A percentile compares a stretch with the other conserved stretches of the same genome.
Conservation (phyloP, 2,888 invertebrate genomes). For the Leptogaster cylindrica region DNA sequence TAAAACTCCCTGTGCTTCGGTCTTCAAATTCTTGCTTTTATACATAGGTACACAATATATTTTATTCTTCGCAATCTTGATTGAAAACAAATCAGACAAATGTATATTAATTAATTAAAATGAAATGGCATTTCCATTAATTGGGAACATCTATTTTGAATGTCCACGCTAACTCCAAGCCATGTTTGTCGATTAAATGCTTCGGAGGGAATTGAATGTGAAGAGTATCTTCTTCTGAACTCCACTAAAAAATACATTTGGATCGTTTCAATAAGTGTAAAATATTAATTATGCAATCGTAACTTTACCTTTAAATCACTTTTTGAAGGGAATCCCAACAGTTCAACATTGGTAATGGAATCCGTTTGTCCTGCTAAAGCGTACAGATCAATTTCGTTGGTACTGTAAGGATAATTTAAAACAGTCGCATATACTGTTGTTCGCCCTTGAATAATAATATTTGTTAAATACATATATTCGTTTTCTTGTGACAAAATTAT, state of each 20-base stretch:
- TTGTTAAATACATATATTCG: no score
- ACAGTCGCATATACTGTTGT: constrained; percentile 70
- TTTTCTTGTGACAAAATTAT: neutral
- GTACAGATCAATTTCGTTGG: constrained; percentile 63
- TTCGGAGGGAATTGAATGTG: constrained; percentile 58
- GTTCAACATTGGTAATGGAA: constrained; percentile 56
- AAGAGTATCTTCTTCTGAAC: constrained; percentile 50
- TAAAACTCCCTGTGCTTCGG: no score
- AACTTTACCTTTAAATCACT: no score
- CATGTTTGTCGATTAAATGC: constrained; percentile 56
- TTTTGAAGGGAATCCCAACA: no score
- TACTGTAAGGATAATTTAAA: constrained; percentile 72
- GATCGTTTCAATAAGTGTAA: neutral
- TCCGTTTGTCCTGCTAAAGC: constrained; percentile 58
- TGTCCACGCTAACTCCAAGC: constrained; percentile 59
- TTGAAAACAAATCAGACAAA: no score
- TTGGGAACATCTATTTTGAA: constrained; percentile 56
- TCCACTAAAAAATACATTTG: constrained; percentile 52
- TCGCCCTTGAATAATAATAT: constrained; percentile 27
- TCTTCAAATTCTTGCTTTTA: no score
- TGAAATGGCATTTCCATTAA: no score
- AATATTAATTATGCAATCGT: neutral
- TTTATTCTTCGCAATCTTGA: no score
- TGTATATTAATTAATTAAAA: no score
- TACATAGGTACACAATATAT: no score